Evolutionary conservation across 1,140 invertebrate species (phyloP), one percentile per base, ranked within the genome.

Genomic region (Dendroctonus valens): DNA sequence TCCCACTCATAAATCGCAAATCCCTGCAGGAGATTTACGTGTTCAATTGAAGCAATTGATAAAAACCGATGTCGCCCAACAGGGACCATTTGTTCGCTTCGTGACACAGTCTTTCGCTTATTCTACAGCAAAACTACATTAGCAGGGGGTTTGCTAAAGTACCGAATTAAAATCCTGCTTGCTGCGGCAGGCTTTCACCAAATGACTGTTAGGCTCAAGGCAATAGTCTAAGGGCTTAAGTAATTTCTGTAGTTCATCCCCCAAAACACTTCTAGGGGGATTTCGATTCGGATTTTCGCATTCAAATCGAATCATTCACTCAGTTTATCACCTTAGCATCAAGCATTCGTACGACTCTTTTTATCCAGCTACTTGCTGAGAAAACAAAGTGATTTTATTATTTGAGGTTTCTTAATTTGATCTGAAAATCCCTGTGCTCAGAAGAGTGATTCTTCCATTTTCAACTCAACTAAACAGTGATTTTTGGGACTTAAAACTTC

Each of bases 41-140:
- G 26, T 26, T 3, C 26, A 26, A 26, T 26, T 26, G 37, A 38
- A 11, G n/a, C 52, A 37, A 54, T 54, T 54, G 38, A 15, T 54
- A 54, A 54, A 12, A 39, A 38, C 11, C 52, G 15, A n/a, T 39
- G 52, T 54, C 42, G 41, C 39, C 42, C 38, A 38, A 39, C 15
- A 57, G 41, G 15, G 59, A 50, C 46, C 39, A 51, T 60, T 60
- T 60, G 26, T 51, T 60, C 48, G 38, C 9, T 60, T 60, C 49
- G 59, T 51, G 49, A 60, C 59, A 51, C 40, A 51, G 59, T 59
- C 57, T 38, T 39, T 42, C 46, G 12, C 46, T 39, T 51, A 41
- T n/a, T 40, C 50, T 51, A 60, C 46, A 50, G 15, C 59, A 42
- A 50, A 60, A 60, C 49, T 60, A 60, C 59, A 60, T 60, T 60